Base-by-base conservation (phyloP, 2,888 invertebrate species). In the Helleia helle region DNA sequence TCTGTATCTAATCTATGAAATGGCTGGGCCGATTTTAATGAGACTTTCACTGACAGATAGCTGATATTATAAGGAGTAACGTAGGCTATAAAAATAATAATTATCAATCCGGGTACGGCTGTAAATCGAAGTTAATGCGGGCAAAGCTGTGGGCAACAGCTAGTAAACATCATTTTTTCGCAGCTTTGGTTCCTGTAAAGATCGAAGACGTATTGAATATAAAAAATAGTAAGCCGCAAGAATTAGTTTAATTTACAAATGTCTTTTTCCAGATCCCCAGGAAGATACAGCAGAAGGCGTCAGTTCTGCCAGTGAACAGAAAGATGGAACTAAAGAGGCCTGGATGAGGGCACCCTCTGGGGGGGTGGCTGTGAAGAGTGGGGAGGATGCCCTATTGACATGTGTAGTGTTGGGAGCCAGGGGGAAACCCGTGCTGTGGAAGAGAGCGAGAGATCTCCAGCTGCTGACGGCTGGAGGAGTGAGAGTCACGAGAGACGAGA, bases 381-480 rank as follows among this genome's bases (percentile, higher is more conserved):
- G 93, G 7, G 93, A 93, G 55, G 93, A 93, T 62, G 93, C 93
- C 1, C 77, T 93, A 27, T 86, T 94, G 36, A 94, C 93, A 7
- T 94, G 94, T 67, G 93, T 94, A 41, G 92, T 94, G 18, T 79
- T 89, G 18, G 88, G 91, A 18, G 87, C 88, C 2, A 90, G 89
- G 25, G 89, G 90, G 15, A 88, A 90, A 57, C 92, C 93, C 0
- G 91, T 94, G 39, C 85, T 93, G 59, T 93, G 93, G 93, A 89
- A 90, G 64, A 87, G 90, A 55, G 90, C 90, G 41, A 87, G 87
- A 47, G 86, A 88, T 48, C 88, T 89, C 25, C 89, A 90, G 56
- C 87, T 93, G 36, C 73, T 94, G 38, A 93, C 94, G 3, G 94
- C 93, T 2, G 93, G 91, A 3, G 89, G 87, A 40, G 90, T 90